A percentile compares a stretch with the other conserved stretches of the same genome.
Evolutionary conservation across 2,888 invertebrate species (phyloP).

Genomic region (Epistrophella euchroma): DNA sequence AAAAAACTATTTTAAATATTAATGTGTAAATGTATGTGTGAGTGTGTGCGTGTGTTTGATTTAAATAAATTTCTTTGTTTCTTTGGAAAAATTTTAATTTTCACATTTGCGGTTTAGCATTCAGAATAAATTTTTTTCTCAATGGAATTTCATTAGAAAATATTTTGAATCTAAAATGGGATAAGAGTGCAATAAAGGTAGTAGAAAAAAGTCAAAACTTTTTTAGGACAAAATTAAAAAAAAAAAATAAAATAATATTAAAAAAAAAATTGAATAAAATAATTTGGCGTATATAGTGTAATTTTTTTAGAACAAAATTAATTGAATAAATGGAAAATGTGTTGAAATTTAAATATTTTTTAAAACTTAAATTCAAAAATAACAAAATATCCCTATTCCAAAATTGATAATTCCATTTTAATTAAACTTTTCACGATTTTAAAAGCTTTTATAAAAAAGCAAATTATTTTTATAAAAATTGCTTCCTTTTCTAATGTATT

Average conservation of each 20-base stretch:
- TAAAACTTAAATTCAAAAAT: not conserved
- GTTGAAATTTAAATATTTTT: not conserved
- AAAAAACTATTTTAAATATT: not conserved
- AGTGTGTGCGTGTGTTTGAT: constrained; percentile 35
- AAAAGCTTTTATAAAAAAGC: no score
- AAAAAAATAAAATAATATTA: constrained; percentile 17
- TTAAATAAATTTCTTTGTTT: constrained; percentile 37
- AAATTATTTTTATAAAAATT: no score
- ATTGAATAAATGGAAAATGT: constrained; percentile 44
- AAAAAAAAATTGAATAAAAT: constrained; percentile 3
- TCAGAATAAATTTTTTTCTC: constrained; percentile 37
- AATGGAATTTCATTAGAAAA: constrained; percentile 33
- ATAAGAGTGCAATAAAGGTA: constrained; percentile 78
- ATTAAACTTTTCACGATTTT: no score
- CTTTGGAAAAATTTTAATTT: constrained; percentile 63
- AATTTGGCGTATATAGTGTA: constrained; percentile 19
- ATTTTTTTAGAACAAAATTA: constrained; percentile 19
- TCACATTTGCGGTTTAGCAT: constrained; percentile 70
- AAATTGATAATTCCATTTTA: no score
- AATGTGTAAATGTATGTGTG: constrained; percentile 8
- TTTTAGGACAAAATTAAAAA: constrained; percentile 59
- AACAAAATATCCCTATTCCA: not conserved
- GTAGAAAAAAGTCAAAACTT: constrained; percentile 53
- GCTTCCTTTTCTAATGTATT: not conserved
- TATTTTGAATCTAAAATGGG: constrained; percentile 77